Base-by-base conservation (phyloP, 1,140 invertebrate species). In the Drosophila ohnishii region DNA sequence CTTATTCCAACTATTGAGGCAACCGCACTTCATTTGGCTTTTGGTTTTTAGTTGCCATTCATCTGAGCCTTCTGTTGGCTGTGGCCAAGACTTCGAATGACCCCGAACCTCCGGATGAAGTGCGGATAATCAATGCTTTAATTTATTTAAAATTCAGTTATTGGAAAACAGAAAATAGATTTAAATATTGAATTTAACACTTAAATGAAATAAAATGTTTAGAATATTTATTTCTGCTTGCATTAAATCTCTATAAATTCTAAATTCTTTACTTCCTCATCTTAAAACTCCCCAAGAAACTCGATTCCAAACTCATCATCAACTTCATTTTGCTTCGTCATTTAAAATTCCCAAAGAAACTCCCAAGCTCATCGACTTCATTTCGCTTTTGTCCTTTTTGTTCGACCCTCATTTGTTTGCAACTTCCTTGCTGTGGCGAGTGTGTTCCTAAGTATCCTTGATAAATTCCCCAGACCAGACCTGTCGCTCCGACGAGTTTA, bases 401-500 rank as follows among this genome's bases (percentile, higher is more conserved):
- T 55, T 58, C 35, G 10, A 13, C 28, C 37, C 28, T 34, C 19
- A 39, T 47, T 59, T 55, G 53, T 56, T 55, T 57, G 63, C 53
- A 72, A 58, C 51, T 71, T 42, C 28, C 45, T 30, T 60, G 39
- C 14, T 51, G 35, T 53, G 48, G 48, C 35, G 19, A 51, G 13
- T 37, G 35, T 28, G 32, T 50, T 30, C 60, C 42, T 62, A 37
- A 71, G 48, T 47, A 66, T 79, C 78, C 62, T 75, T 35, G n/a
- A 59, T 47, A 37, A 57, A 59, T 74, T 77, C 67, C 67, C 45
- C 53, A 89, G 96, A 97, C 93, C 95, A 96, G 82, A 97, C 96
- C 1, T 97, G 96, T 91, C 94, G 96, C 59, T 94, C 96, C 19
- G 96, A 97, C 88, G 96, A 98, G 90, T 98, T 97, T 89, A 97